These are phyloP conservation scores for Poeciliopsis infans DNA, from an alignment of 2,797 vertebrate genomes.

Conservation along the genomic window DNA sequence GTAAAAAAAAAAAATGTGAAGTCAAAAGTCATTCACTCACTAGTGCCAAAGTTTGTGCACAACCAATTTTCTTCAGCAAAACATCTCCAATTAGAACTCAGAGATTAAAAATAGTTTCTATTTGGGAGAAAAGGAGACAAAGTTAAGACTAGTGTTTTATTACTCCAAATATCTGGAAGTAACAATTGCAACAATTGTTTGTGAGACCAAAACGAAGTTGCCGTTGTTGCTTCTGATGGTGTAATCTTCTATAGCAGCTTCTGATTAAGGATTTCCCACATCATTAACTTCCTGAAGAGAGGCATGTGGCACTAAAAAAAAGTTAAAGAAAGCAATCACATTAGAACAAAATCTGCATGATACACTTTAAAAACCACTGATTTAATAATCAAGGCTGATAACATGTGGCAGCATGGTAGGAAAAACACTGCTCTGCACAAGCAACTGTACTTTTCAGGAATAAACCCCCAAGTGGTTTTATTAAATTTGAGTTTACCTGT, in stretches of 20 bases:
- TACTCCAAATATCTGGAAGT: conserved; percentile 19
- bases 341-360: not conserved
- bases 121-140: conserved; percentile 31
- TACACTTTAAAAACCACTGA: not conserved
- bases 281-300: conserved; percentile 92
- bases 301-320: conserved; percentile 88
- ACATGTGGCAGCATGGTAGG: not conserved
- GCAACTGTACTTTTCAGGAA: not conserved
- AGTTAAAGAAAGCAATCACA: conserved; percentile 5
- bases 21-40: conserved; percentile 59
- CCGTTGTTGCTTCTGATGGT: conserved; percentile 16
- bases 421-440: not conserved
- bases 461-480: not conserved
- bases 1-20: conserved; percentile 37
- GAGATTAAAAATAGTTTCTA: conserved; percentile 60
- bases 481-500: conserved; percentile 82
- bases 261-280: conserved; percentile 95
- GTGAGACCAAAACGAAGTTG: conserved; percentile 15
- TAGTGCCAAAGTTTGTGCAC: conserved; percentile 72
- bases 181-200: conserved; percentile 14
- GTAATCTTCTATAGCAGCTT: conserved; percentile 81
- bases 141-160: conserved; percentile 63
- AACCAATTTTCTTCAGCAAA: conserved; percentile 81
- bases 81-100: conserved; percentile 96
- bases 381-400: not conserved